A percentile compares a stretch with the other conserved stretches of the same genome.
These are phyloP conservation scores for Pseudobourletiella spinata DNA, from an alignment of 1,140 invertebrate species.

Conservation along the genomic window DNA sequence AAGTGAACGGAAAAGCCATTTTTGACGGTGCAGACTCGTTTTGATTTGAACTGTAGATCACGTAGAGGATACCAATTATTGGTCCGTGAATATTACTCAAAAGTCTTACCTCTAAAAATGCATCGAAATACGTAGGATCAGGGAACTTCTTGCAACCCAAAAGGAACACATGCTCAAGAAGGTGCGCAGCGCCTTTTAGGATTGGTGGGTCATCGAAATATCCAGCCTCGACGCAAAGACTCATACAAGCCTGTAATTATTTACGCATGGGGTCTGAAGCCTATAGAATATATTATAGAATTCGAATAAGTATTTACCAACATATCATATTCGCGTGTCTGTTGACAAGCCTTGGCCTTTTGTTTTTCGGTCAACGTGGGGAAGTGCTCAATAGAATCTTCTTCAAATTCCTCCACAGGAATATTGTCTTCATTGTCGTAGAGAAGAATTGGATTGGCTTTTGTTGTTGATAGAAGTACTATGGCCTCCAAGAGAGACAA, in stretches of 20 bases:
- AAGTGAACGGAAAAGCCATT: too few species aligned
- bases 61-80: too few species aligned
- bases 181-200: not conserved
- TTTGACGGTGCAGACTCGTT: too few species aligned
- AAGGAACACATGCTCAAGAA: not conserved
- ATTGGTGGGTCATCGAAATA: not conserved
- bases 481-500: not conserved
- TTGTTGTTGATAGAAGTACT: not conserved
- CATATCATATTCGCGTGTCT: not conserved
- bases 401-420: too few species aligned
- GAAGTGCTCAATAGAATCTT: too few species aligned
- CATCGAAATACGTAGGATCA: not conserved
- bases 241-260: not conserved
- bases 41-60: too few species aligned
- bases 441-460: too few species aligned
- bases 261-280: not conserved
- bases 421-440: too few species aligned
- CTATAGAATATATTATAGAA: too few species aligned
- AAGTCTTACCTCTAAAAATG: not conserved
- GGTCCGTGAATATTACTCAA: too few species aligned
- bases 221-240: not conserved
- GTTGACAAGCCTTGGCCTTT: not conserved
- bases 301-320: not conserved
- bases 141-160: not conserved
- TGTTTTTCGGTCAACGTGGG: not conserved